Evolutionary conservation across 1,140 invertebrate genomes (phyloP), one percentile per base, ranked within the genome.

Genomic region (Macrocentrus cingulum): DNA sequence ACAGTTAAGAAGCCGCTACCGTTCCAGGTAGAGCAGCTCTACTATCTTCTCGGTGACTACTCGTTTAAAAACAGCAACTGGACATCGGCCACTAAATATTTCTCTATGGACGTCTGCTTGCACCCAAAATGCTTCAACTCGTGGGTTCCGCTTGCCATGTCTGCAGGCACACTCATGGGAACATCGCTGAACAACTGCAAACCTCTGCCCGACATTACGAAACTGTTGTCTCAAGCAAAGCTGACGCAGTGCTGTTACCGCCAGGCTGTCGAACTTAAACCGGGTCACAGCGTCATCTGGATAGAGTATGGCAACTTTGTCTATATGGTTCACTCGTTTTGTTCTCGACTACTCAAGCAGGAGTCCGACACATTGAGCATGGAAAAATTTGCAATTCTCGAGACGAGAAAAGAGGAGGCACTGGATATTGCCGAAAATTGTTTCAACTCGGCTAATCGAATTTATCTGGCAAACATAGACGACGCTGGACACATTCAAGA

Each of bases 11-110:
- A 68, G 60, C 60, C 65, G 1, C 50, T 80, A 13, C 84, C 83
- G 1, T 80, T 80, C 64, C 77, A 84, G 65, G 83, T 89, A 60
- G 77, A 83, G 13, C 87, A 90, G 36, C 86, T 95, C 41, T 97
- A 91, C 74, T 97, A 95, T 72, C 80, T 97, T 1, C 75, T 97
- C 25, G 95, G 87, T 4, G 95, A 97, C 80, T 94, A 91, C 80
- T 89, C 96, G 76, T 95, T 97, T 69, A 98, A 97, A 77, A 89
- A 88, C 61, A 91, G 91, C 57, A 87, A 88, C 50, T 83, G 81
- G 81, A 81, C 84, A 63, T 85, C 88, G 71, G 90, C 92, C 2
- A 84, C 91, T 4, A 87, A 89, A 63, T 94, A 90, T 77, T 96
- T 94, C 70, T 81, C 88, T 20, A 76, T 89, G 55, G 95, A 97